A percentile compares a stretch with the other conserved stretches of the same genome.
Evolutionary conservation across 2,797 vertebrate genomes (phyloP).

Genomic region (Microctenopoma stevenorrisi): DNA sequence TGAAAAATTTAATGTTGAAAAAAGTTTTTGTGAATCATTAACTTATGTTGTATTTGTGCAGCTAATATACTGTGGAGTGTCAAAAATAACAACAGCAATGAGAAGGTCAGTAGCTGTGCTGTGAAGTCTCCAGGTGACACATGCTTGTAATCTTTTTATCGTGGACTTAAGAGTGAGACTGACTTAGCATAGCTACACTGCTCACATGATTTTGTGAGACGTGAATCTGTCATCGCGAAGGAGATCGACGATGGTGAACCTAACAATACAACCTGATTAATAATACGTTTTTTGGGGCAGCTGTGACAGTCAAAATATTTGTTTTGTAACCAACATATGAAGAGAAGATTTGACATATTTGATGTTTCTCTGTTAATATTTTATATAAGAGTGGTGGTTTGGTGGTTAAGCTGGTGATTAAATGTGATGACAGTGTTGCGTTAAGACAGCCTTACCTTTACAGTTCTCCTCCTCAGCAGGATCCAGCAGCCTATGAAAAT

Average conservation of each 20-base stretch:
- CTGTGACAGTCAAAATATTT: not conserved
- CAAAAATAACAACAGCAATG: slow-evolving; percentile 1
- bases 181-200: not conserved
- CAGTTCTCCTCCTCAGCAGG: slow-evolving; percentile 65
- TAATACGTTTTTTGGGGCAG: slow-evolving; percentile 2
- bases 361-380: not conserved
- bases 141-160: slow-evolving; percentile 47
- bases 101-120: not conserved
- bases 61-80: not conserved
- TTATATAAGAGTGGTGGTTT: not conserved
- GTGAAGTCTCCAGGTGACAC: slow-evolving; percentile 21
- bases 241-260: slow-evolving; percentile 32
- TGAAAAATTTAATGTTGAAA: not conserved
- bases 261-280: slow-evolving; percentile 48
- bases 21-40: not conserved
- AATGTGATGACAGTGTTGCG: slow-evolving; percentile 6
- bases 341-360: not conserved
- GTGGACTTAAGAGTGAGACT: not conserved
- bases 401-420: not conserved
- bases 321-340: not conserved
- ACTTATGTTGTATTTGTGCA: not conserved
- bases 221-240: slow-evolving; percentile 51
- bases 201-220: slow-evolving; percentile 8
- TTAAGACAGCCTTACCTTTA: slow-evolving; percentile 69
- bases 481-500: slow-evolving; percentile 59